Evolutionary conservation across 2,888 invertebrate genomes (phyloP), one percentile per base, ranked within the genome.

Genomic region (Eupeodes latifasciatus): DNA sequence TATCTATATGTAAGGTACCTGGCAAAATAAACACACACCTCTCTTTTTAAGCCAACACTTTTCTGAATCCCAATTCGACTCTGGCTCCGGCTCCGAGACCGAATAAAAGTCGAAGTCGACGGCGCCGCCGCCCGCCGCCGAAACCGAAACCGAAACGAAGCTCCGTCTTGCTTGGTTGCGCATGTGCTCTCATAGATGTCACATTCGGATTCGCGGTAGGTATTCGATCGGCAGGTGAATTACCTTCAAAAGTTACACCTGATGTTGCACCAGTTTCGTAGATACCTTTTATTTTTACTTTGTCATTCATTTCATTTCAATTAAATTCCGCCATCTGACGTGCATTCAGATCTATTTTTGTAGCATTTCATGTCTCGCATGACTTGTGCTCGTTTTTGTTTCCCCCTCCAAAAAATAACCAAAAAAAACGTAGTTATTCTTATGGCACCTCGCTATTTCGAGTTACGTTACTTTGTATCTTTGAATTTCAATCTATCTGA

Each of bases 211-310:
- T 40, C 40, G 2, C 6, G 1, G 40, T 40, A 5, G 36, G 83
- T 5, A 10, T 55, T 55, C 53, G 10, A 0, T 72, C 83, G 83
- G 83, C 87, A 87, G 87, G 87, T 87, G 87, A 87, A 87, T 80
- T 87, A 87, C 87, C 83, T 84, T 83, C 87, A 74, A 66, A 44
- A 80, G 83, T 80, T 83, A 87, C 86, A 87, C 83, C 86, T 83
- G 86, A 79, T 81, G 80, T 80, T 87, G 87, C 83, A 87, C 83
- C 74, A 87, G 80, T 83, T 85, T 66, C 34, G 6, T 74, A 4
- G 53, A 19, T 14, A 49, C 16, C 34, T 57, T 55, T n/a, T 53
- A 19, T 16, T 44, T 40, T 61, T 44, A 11, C 16, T 19, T 47
- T 49, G 66, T 66, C 64, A 66, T 66, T 69, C 53, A 53, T 78